phyloP scores from a whole-genome alignment of 2,888 invertebrate genomes.

The Unio delphinus region DNA sequence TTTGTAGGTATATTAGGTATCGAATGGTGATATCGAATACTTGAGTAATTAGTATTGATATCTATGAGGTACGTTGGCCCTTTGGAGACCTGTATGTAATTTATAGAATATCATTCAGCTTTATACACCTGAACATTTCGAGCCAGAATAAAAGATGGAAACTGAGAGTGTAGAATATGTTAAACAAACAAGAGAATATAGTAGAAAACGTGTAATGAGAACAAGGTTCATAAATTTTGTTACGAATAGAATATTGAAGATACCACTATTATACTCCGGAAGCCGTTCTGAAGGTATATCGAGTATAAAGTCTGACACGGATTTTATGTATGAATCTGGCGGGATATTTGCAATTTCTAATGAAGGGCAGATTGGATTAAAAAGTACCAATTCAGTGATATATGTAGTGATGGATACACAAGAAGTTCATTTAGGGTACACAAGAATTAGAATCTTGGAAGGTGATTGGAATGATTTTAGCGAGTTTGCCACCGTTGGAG shows the following conservation, averaged over 20 bases:
- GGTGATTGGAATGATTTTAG: neutral
- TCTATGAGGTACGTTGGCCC: no score
- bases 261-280: constrained; percentile 1
- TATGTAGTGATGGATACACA: neutral
- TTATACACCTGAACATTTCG: no score
- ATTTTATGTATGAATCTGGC: constrained; percentile 1
- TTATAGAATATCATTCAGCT: no score
- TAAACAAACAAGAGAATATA: neutral
- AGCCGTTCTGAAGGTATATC: constrained; percentile 1
- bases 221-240: neutral
- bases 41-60: no score
- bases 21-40: no score
- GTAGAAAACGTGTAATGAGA: neutral
- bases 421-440: constrained; percentile 4
- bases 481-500: neutral
- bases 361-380: neutral
- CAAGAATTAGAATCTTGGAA: constrained; percentile 1
- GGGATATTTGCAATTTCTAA: neutral
- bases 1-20: no score
- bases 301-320: constrained; percentile 4
- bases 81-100: no score
- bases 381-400: no score
- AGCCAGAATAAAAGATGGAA: no score
- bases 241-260: neutral
- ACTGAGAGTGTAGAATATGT: no score